phyloP scores from a whole-genome alignment of 1,140 invertebrate species.

The Gryllus bimaculatus region DNA sequence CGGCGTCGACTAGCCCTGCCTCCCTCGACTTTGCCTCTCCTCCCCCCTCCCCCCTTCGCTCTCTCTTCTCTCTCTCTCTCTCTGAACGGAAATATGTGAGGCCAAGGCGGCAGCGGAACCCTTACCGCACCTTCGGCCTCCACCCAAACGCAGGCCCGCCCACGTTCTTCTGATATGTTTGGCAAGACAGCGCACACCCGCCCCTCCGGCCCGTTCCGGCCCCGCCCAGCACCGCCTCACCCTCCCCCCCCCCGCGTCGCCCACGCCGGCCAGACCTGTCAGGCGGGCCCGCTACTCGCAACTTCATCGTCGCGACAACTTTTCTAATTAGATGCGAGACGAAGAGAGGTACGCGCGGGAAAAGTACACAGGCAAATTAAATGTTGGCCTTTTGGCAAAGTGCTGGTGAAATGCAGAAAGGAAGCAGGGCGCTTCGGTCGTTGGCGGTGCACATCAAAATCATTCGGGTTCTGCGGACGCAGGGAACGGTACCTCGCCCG shows the following conservation, averaged over 20 bases:
- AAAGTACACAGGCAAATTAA: constrained; percentile 1
- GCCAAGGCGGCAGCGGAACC: too few relatives aligned
- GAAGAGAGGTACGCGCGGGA: background rate
- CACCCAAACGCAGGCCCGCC: too few relatives aligned
- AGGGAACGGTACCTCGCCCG: too few relatives aligned
- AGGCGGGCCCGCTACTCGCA: too few relatives aligned
- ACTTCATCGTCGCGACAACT: background rate
- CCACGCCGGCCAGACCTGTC: too few relatives aligned
- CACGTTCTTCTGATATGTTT: background rate
- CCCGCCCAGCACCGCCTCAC: background rate
- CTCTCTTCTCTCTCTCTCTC: background rate
- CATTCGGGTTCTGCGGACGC: too few relatives aligned
- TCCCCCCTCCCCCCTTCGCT: background rate
- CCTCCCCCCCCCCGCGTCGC: too few relatives aligned
- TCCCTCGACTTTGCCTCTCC: background rate
- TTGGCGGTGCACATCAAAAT: too few relatives aligned
- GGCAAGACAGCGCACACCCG: background rate
- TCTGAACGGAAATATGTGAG: background rate
- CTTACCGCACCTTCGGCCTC: too few relatives aligned
- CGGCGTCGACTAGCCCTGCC: too few relatives aligned
- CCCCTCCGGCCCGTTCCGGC: too few relatives aligned
- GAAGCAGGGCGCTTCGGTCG: too few relatives aligned
- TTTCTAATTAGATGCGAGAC: constrained; percentile 4
- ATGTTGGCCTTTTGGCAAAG: background rate
- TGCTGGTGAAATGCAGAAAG: background rate